Evolutionary conservation across 2,797 vertebrate species (phyloP), one percentile per base, ranked within the genome.

Genomic region (Ctenopoma kingsleyae): DNA sequence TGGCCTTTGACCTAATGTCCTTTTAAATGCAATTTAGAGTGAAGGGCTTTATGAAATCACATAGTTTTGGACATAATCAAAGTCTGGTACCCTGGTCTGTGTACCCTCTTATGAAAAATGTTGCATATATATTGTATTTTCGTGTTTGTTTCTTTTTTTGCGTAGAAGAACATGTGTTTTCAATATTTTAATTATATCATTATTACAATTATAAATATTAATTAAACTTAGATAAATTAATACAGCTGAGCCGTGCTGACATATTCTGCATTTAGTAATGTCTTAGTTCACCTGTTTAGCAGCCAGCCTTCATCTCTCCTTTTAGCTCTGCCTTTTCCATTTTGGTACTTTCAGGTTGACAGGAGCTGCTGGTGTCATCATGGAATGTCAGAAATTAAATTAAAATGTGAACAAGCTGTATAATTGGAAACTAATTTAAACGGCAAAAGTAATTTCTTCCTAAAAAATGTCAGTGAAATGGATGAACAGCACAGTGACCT

Each of bases 1-100:
- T 81, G 75, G 27, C 82, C 84, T 80, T 81, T 90, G 84, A 91
- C 87, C 85, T 56, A 5, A 47, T 75, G 78, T 81, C 75, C 73
- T 91, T 89, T 81, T 85, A 65, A 70, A 60, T 86, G 73, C 32
- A 69, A 66, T 86, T 86, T 67, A 65, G 10, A 60, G 32, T 49
- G 56, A 66, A 64, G 48, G 8, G 8, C 8, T 72, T 66, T 41
- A 58, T 77, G 59, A 71, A 72, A 61, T 48, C 27, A 4, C 11
- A 13, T 47, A 36, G 46, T 78, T 73, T 73, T 6, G 11, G 2
- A 20, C 7, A 7, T 6, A 57, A 70, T 41, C 5, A 1, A 44
- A 13, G 4, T 60, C 12, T 38, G 30, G 6, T 56, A 43, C n/a
- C n/a, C n/a, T n/a, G n/a, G n/a, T n/a, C 15, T 23, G 5, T 71